Evolutionary conservation across 2,888 invertebrate species (phyloP).

Genomic region (Anorthoa munda): DNA sequence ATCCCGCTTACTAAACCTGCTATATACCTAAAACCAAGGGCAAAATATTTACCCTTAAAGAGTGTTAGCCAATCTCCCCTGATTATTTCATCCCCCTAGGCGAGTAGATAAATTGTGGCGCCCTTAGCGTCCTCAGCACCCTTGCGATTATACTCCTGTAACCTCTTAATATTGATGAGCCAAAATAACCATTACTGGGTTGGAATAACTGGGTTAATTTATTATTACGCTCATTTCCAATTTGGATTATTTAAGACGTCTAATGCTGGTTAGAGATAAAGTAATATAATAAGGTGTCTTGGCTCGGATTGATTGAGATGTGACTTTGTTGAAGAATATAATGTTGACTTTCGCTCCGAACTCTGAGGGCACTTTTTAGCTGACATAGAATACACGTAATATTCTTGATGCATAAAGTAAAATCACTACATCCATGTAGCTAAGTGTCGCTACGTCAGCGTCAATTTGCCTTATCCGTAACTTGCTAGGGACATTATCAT

Average conservation of each 20-base stretch:
- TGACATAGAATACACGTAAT: neutral
- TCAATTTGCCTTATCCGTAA: too few relatives aligned
- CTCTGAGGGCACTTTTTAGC: too few relatives aligned
- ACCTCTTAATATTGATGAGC: conserved; percentile 75
- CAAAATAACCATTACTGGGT: conserved; percentile 68
- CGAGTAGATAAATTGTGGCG: conserved; percentile 71
- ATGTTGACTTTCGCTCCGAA: neutral
- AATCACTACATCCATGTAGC: too few relatives aligned
- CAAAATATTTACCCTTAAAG: conserved; percentile 69
- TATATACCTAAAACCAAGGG: conserved; percentile 12
- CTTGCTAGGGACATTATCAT: too few relatives aligned
- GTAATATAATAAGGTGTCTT: conserved; percentile 17
- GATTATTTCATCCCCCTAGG: conserved; percentile 76
- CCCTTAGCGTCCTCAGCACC: conserved; percentile 63
- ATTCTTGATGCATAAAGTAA: neutral
- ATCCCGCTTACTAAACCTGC: conserved; percentile 18
- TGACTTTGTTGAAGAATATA: neutral
- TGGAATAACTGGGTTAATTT: conserved; percentile 64
- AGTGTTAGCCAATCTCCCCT: conserved; percentile 74
- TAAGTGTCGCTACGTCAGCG: too few relatives aligned
- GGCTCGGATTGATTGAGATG: neutral
- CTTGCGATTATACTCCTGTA: conserved; percentile 69
- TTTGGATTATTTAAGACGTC: conserved; percentile 47
- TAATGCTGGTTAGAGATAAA: conserved; percentile 18
- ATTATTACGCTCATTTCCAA: conserved; percentile 59